Conservation (phyloP, 2,888 invertebrate genomes). For the Plusia festucae region DNA sequence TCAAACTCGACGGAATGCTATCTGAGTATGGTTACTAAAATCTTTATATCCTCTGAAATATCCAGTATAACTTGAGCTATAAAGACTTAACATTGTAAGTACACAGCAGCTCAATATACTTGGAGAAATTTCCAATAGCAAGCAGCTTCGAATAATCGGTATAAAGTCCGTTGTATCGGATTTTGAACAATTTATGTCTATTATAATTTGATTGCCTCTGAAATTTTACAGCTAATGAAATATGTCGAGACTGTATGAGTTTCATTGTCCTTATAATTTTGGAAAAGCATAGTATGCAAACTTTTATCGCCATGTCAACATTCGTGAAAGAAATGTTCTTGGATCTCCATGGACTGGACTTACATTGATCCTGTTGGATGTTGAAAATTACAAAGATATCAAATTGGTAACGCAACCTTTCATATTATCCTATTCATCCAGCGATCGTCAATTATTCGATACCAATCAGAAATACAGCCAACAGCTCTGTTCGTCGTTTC, state of each 20-base stretch:
- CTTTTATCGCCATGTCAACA: too few relatives aligned
- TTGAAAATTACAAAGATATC: neutral
- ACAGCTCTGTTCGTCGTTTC: constrained; percentile 6
- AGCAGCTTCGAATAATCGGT: constrained; percentile 12
- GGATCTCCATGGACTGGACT: too few relatives aligned
- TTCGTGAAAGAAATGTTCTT: too few relatives aligned
- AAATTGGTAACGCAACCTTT: neutral
- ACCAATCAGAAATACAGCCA: neutral
- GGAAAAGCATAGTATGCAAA: too few relatives aligned
- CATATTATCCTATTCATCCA: neutral
- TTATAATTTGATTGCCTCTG: neutral
- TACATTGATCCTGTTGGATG: too few relatives aligned
- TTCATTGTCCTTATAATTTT: neutral
- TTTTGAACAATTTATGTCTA: constrained; percentile 11
- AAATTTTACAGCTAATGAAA: constrained; percentile 14
- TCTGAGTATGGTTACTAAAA: constrained; percentile 23
- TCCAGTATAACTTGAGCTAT: constrained; percentile 16
- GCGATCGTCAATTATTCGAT: neutral
- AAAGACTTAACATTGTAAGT: constrained; percentile 5
- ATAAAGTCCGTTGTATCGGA: constrained; percentile 11
- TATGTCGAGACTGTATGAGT: neutral
- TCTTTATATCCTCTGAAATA: constrained; percentile 18
- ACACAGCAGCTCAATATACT: constrained; percentile 10
- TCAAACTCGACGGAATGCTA: constrained; percentile 15
- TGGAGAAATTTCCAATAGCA: neutral